These are phyloP conservation scores for Muntiacus reevesi DNA, from an alignment of 2,113 vertebrate species.

Conservation along the genomic window DNA sequence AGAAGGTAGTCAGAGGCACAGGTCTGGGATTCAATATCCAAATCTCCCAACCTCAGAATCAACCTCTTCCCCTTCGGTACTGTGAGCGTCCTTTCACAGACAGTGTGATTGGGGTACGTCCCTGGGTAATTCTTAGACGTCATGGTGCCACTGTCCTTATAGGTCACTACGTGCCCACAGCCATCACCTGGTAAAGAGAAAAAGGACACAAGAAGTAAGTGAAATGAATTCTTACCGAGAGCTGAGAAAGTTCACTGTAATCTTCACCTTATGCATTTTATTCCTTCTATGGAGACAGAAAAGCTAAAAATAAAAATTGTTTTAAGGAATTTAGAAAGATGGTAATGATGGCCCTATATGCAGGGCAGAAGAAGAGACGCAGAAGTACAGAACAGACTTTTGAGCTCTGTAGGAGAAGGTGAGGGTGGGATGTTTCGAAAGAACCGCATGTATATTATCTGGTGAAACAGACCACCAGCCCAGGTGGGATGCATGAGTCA, in stretches of 20 bases:
- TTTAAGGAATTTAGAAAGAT: background rate
- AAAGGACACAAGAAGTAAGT: background rate
- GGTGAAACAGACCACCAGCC: no score
- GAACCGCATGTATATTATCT: no score
- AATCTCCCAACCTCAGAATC: slow-evolving; percentile 86
- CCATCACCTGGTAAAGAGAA: slow-evolving; percentile 80
- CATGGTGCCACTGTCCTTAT: slow-evolving; percentile 86
- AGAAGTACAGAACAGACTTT: no score
- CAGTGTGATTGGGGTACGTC: slow-evolving; percentile 88
- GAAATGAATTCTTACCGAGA: background rate
- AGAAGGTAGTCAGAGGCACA: slow-evolving; percentile 85
- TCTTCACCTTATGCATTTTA: background rate
- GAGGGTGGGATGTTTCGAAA: no score
- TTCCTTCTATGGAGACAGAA: background rate
- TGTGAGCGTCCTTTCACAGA: slow-evolving; percentile 85
- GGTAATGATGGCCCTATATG: no score
- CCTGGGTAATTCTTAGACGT: slow-evolving; percentile 89
- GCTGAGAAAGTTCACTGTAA: background rate
- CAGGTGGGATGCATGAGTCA: no score
- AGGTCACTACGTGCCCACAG: slow-evolving; percentile 85
- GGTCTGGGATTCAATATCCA: slow-evolving; percentile 86
- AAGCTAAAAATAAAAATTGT: background rate
- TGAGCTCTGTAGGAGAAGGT: no score
- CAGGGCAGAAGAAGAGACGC: no score
- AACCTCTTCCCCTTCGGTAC: slow-evolving; percentile 83